Base-by-base conservation (phyloP, 2,797 vertebrate species). In the Gobionotothen gibberifrons region DNA sequence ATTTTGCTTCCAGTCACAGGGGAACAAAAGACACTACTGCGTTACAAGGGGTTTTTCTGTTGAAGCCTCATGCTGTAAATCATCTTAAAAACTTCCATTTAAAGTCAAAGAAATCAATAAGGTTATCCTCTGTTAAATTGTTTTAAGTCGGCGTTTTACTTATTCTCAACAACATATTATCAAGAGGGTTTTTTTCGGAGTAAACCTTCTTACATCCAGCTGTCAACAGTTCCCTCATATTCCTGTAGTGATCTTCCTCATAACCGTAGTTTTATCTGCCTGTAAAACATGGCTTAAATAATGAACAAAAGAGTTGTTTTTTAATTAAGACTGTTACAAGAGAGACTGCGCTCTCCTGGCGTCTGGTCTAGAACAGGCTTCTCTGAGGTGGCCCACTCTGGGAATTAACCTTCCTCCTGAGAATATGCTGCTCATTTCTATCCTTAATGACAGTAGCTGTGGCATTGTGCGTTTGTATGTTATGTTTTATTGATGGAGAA, bases 261-360 rank as follows among this genome's bases (percentile, higher is more conserved):
- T 55, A 12, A 26, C 10, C 0, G 1, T 59, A 26, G 40, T 59
- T 74, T 73, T 52, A 72, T 74, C 48, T 65, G n/a, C 44, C 62
- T 52, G 32, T 81, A 72, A 79, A 81, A 77, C 19, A 48, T 13
- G 48, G 32, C 19, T 78, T 70, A 32, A 76, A 80, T 72, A 51
- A 81, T 69, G 60, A 74, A 76, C 71, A 60, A 74, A 76, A 43
- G 55, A 32, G 60, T 66, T 78, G 48, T 44, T 76, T 85, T 36
- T 85, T 80, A 83, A 80, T 85, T 86, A 87, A 84, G 76, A 74
- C 73, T 81, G 61, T 65, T 63, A 13, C 32, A 39, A 72, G 17
- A 15, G 57, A 83, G 60, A 70, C 51, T 3, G 52, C 19, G 19
- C 54, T 73, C 66, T 78, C 77, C 69, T 10, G 66, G 61, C 71